phyloP scores from a whole-genome alignment of 1,140 invertebrate species.

The Drosophila lowei region DNA sequence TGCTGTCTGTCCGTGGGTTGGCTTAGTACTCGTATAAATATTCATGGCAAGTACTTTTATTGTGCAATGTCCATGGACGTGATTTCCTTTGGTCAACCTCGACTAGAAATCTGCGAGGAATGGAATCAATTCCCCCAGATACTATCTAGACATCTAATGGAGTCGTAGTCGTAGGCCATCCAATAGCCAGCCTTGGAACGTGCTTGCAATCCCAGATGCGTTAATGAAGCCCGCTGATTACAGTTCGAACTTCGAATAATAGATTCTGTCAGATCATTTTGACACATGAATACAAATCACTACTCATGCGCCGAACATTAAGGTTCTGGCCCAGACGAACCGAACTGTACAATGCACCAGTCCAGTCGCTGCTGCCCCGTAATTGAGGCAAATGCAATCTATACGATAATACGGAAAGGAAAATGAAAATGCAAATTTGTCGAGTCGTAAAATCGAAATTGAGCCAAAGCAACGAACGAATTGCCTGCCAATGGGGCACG shows the following conservation, averaged over 20 bases:
- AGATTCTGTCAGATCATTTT: conserved; percentile 30
- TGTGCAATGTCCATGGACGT: conserved; percentile 59
- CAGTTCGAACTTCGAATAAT: not conserved
- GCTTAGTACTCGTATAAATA: conserved; percentile 56
- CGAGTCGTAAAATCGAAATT: conserved; percentile 39
- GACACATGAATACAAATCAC: conserved; percentile 52
- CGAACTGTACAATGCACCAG: not conserved
- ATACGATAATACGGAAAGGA: conserved; percentile 68
- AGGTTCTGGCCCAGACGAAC: conserved; percentile 13
- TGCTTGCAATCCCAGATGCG: conserved; percentile 13
- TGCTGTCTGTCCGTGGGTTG: conserved; percentile 20
- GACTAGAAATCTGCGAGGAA: conserved; percentile 26
- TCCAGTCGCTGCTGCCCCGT: not conserved
- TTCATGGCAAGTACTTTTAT: conserved; percentile 58
- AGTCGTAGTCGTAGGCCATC: conserved; percentile 5
- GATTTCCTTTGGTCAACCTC: conserved; percentile 48
- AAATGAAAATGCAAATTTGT: conserved; percentile 34
- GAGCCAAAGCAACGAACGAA: conserved; percentile 40
- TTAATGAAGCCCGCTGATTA: conserved; percentile 34
- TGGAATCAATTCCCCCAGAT: not conserved
- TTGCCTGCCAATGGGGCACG: conserved; percentile 47
- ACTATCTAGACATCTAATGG: conserved; percentile 24
- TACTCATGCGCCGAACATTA: conserved; percentile 53
- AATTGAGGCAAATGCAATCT: conserved; percentile 58
- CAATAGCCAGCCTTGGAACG: conserved; percentile 11